These are phyloP conservation scores for Hypothenemus hampei DNA, from an alignment of 1,140 invertebrate genomes.

Conservation along the genomic window DNA sequence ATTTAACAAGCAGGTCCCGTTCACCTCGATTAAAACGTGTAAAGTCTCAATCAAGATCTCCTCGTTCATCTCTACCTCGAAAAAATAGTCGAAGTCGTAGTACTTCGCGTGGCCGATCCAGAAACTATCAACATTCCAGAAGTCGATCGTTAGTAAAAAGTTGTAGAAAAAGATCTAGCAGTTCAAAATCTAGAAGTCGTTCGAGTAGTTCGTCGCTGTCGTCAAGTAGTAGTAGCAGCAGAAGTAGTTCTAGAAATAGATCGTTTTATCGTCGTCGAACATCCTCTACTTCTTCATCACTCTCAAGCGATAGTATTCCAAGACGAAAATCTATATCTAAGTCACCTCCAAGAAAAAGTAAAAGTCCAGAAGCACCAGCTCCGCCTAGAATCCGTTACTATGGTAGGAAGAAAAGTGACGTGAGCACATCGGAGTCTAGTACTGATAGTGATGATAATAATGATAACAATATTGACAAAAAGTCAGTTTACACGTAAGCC, in stretches of 20 bases:
- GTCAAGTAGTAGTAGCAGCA: slow-evolving; percentile 3
- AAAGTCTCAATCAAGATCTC: slow-evolving; percentile 36
- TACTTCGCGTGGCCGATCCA: neutral
- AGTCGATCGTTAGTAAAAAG: slow-evolving; percentile 13
- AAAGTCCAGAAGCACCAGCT: slow-evolving; percentile 36
- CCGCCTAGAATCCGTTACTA: slow-evolving; percentile 56
- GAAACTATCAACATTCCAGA: slow-evolving; percentile 7
- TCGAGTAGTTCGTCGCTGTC: neutral
- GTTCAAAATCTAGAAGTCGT: slow-evolving; percentile 1
- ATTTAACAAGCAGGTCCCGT: slow-evolving; percentile 41
- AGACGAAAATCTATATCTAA: slow-evolving; percentile 21
- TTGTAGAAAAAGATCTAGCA: slow-evolving; percentile 5
- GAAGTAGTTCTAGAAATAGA: slow-evolving; percentile 4
- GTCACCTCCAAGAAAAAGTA: slow-evolving; percentile 18
- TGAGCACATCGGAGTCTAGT: slow-evolving; percentile 46
- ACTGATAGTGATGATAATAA: slow-evolving; percentile 32
- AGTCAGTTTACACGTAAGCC: neutral
- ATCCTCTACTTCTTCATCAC: slow-evolving; percentile 17
- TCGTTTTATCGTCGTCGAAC: neutral
- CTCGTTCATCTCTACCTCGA: slow-evolving; percentile 1
- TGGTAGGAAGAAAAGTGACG: slow-evolving; percentile 57
- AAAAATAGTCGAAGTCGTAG: neutral
- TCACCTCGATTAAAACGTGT: slow-evolving; percentile 35
- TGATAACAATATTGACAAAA: slow-evolving; percentile 9
- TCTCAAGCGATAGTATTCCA: slow-evolving; percentile 13